These are phyloP conservation scores for Habroteleia sp. DNA, from an alignment of 2,888 invertebrate species.

Conservation along the genomic window DNA sequence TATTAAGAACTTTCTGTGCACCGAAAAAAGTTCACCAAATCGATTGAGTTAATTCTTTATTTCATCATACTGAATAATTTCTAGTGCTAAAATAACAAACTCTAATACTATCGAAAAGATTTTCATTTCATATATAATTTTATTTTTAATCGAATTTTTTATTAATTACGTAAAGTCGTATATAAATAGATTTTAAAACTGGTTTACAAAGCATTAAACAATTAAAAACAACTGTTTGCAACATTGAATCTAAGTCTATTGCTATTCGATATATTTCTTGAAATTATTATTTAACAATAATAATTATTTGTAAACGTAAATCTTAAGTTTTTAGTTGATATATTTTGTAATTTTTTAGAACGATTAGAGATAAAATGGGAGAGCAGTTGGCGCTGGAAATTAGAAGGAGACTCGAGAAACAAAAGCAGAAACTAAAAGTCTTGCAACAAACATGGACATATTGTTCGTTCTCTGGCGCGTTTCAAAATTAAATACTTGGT, in stretches of 20 bases:
- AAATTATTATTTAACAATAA: neutral
- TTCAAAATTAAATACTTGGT: constrained; percentile 46
- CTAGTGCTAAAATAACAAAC: too few species aligned
- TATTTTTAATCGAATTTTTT: too few species aligned
- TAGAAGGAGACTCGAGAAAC: constrained; percentile 18
- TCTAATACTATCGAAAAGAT: too few species aligned
- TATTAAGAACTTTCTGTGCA: constrained; percentile 8
- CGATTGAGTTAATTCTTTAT: constrained; percentile 7
- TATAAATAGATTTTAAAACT: too few species aligned
- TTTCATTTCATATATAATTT: too few species aligned
- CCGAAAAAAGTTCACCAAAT: neutral
- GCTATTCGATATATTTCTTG: too few species aligned
- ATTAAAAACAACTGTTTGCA: too few species aligned
- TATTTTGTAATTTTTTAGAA: neutral
- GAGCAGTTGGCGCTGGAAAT: constrained; percentile 20
- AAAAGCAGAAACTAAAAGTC: constrained; percentile 31
- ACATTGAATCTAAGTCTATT: too few species aligned
- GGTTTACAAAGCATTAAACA: too few species aligned
- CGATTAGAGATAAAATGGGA: constrained; percentile 33
- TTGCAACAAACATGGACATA: constrained; percentile 30
- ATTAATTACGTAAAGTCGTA: too few species aligned
- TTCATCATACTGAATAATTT: constrained; percentile 20
- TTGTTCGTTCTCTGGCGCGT: constrained; percentile 19
- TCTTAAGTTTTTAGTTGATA: neutral
- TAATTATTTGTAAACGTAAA: neutral